A percentile compares a stretch with the other conserved stretches of the same genome.
Evolutionary conservation across 2,888 invertebrate genomes (phyloP).

Genomic region (Halocaridina rubra): DNA sequence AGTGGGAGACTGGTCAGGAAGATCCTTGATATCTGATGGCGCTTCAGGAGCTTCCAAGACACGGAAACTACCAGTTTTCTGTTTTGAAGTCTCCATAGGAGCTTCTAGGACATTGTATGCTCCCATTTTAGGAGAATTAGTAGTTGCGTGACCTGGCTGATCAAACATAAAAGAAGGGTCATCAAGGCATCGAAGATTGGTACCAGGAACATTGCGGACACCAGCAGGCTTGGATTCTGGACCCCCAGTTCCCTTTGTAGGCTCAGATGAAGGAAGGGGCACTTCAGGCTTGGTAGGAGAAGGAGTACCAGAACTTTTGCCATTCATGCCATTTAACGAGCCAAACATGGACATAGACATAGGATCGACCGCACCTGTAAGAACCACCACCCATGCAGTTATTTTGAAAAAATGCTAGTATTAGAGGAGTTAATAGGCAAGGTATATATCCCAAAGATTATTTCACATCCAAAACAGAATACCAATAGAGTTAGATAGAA

Average conservation of each 20-base stretch:
- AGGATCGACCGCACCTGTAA: conserved; percentile 59
- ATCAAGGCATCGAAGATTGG: conserved; percentile 62
- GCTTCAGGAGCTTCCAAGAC: conserved; percentile 62
- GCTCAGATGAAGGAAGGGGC: conserved; percentile 41
- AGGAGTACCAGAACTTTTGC: conserved; percentile 62
- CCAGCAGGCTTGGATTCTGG: conserved; percentile 48
- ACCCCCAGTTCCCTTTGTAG: conserved; percentile 37
- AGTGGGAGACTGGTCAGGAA: conserved; percentile 53
- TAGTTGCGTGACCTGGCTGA: conserved; percentile 33
- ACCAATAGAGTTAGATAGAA: too few species aligned
- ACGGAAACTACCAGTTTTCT: conserved; percentile 53
- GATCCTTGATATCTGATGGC: conserved; percentile 51
- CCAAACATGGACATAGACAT: conserved; percentile 63
- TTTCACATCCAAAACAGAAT: too few species aligned
- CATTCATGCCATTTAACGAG: conserved; percentile 63
- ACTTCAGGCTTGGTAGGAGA: conserved; percentile 63
- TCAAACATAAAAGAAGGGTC: conserved; percentile 63
- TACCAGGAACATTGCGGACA: conserved; percentile 59
- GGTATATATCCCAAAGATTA: not conserved
- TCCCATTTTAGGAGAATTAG: conserved; percentile 48
- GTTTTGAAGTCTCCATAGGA: conserved; percentile 41
- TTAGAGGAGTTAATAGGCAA: not conserved
- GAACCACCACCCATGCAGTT: conserved; percentile 60
- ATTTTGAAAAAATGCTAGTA: conserved; percentile 4
- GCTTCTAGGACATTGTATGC: conserved; percentile 61